These are phyloP conservation scores for Chydorus sphaericus DNA, from an alignment of 2,888 invertebrate species.

Conservation along the genomic window DNA sequence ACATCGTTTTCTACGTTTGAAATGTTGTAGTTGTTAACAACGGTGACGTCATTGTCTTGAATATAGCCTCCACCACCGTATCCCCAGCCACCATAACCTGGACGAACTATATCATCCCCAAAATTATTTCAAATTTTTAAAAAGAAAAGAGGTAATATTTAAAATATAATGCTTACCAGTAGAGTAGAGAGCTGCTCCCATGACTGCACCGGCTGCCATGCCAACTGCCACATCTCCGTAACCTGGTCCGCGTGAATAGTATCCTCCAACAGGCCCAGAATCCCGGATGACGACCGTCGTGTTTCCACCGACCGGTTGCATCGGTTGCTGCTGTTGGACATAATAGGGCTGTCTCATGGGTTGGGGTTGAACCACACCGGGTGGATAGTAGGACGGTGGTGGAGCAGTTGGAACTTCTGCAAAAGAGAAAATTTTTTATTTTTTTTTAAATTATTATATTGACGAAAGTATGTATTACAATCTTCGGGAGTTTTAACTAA, in stretches of 20 bases:
- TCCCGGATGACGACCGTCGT: not conserved
- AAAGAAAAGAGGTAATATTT: not conserved
- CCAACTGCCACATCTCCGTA: not conserved
- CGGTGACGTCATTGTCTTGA: slow-evolving; percentile 9
- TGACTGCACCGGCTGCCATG: slow-evolving; percentile 4
- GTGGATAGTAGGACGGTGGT: not conserved
- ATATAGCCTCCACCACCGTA: slow-evolving; percentile 23
- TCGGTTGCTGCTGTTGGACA: not conserved
- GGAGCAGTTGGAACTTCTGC: not conserved
- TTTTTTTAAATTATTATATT: no score
- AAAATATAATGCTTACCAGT: not conserved
- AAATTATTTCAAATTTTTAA: not conserved
- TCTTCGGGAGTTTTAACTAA: no score
- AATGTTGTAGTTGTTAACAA: slow-evolving; percentile 1
- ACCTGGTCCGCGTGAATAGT: no score
- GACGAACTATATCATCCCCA: not conserved
- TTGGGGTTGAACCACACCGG: no score
- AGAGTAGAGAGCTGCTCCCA: slow-evolving; percentile 1
- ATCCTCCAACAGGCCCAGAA: not conserved
- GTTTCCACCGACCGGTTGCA: not conserved
- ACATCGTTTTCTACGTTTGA: not conserved
- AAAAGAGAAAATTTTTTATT: not conserved
- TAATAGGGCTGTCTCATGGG: no score
- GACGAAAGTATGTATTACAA: no score
- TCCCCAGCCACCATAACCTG: slow-evolving; percentile 7